Evolutionary conservation across 1,140 invertebrate genomes (phyloP).

Genomic region (Papilio glaucus): DNA sequence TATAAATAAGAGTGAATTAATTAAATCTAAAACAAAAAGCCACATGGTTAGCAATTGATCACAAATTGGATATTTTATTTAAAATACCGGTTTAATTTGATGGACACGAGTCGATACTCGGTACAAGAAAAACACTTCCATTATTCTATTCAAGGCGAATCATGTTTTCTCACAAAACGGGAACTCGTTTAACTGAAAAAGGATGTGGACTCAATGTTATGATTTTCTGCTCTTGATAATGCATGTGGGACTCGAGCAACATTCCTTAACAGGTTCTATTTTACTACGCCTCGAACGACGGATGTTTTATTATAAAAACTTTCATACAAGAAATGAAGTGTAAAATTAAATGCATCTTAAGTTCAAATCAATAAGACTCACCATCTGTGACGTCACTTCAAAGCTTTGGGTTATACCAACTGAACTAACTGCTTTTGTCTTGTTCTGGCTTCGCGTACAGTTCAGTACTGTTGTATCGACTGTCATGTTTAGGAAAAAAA

Average conservation of each 20-base stretch:
- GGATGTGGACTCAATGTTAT: constrained; percentile 15
- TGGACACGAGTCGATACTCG: not conserved
- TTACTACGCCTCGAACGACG: constrained; percentile 9
- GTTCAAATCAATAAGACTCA: not conserved
- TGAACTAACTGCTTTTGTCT: no score
- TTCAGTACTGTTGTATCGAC: no score
- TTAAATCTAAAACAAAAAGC: no score
- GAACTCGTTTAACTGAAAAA: constrained; percentile 16
- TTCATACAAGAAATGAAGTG: not conserved
- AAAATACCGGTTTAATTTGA: not conserved
- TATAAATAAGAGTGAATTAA: no score
- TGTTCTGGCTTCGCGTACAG: no score
- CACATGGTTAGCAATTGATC: no score
- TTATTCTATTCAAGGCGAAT: constrained; percentile 2
- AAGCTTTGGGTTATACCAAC: not conserved
- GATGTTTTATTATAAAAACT: constrained; percentile 15
- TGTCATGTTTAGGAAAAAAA: not conserved
- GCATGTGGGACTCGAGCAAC: constrained; percentile 23
- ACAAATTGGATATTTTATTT: no score
- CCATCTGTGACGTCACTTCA: not conserved
- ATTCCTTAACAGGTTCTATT: constrained; percentile 10
- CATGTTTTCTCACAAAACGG: constrained; percentile 7
- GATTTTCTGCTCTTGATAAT: constrained; percentile 29
- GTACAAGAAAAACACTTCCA: constrained; percentile 8
- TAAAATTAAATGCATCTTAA: constrained; percentile 2